Evolutionary conservation across 1,140 invertebrate species (phyloP), one percentile per base, ranked within the genome.

Genomic region (Trichonephila clavata): DNA sequence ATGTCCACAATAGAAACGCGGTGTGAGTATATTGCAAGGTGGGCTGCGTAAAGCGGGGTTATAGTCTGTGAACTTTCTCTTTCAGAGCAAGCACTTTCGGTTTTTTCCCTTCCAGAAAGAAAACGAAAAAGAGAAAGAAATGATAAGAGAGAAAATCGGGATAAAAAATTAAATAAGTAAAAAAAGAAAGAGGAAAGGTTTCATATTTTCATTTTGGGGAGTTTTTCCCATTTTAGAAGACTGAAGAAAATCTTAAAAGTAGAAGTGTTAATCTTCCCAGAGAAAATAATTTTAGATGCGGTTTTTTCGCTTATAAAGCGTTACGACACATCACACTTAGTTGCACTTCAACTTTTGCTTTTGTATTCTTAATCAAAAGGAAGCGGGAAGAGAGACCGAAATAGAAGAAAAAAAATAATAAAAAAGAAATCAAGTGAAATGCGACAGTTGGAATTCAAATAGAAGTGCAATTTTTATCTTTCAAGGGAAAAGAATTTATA

Each of bases 301-400:
- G 57, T 57, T 59, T 84, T 84, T 84, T 27, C 24, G 50, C 83
- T 24, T 50, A 77, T 77, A 77, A 77, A 39, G 71, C 71, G 32
- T 77, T 32, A 77, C 71, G 71, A 77, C 71, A 77, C 71, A 39
- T 77, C 71, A 39, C 27, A 5, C 39, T 77, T 60, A 60, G 21
- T 60, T 27, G 43, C 24, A 32, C 83, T 84, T 24, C 43, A 60
- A 32, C 43, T 84, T 84, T 21, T 84, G 83, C 83, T 84, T 84
- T 59, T 84, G 83, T 84, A 84, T 59, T 84, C 83, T 84, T 84
- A 84, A 84, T 84, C 83, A 84, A 84, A 84, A 39, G 71, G 71
- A 77, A 84, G 43, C 21, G 83, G 10, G n/a, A 24, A 2, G 21
- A 84, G 20, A 32, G 43, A 50, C n/a, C 3, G 27, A 77, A 39